These are phyloP conservation scores for Eugnorisma glareosa DNA, from an alignment of 2,888 invertebrate genomes.

Conservation along the genomic window DNA sequence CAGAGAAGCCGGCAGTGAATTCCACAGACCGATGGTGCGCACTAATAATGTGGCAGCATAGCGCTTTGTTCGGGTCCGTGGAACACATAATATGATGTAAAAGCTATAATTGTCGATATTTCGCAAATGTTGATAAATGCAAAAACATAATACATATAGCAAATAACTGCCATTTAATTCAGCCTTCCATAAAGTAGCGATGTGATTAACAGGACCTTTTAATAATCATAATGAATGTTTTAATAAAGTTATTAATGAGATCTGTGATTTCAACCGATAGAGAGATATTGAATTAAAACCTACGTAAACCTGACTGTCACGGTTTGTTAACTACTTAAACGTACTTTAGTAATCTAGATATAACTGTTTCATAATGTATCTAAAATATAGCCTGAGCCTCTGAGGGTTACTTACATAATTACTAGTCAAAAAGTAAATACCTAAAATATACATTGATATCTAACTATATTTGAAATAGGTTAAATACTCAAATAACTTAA, in stretches of 20 bases:
- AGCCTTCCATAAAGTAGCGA: slow-evolving; percentile 7
- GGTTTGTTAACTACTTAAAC: background rate
- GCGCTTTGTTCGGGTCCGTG: background rate
- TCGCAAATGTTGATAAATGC: background rate
- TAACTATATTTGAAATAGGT: background rate
- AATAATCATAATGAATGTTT: slow-evolving; percentile 12
- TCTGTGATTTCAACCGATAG: slow-evolving; percentile 23
- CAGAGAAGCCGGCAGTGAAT: background rate
- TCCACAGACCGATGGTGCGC: background rate
- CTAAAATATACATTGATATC: background rate
- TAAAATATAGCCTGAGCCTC: background rate
- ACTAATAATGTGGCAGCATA: background rate
- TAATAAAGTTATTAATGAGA: slow-evolving; percentile 11
- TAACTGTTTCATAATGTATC: background rate
- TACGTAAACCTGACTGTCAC: background rate
- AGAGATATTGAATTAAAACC: background rate
- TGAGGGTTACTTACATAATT: background rate
- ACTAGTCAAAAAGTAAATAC: background rate
- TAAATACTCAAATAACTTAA: background rate
- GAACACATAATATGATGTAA: background rate
- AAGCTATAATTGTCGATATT: background rate
- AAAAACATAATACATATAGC: background rate
- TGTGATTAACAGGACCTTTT: slow-evolving; percentile 2
- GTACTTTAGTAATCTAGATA: background rate
- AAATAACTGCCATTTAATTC: slow-evolving; percentile 26